Evolutionary conservation across 2,113 vertebrate genomes (phyloP).

Genomic region (Dermatemys mawii): DNA sequence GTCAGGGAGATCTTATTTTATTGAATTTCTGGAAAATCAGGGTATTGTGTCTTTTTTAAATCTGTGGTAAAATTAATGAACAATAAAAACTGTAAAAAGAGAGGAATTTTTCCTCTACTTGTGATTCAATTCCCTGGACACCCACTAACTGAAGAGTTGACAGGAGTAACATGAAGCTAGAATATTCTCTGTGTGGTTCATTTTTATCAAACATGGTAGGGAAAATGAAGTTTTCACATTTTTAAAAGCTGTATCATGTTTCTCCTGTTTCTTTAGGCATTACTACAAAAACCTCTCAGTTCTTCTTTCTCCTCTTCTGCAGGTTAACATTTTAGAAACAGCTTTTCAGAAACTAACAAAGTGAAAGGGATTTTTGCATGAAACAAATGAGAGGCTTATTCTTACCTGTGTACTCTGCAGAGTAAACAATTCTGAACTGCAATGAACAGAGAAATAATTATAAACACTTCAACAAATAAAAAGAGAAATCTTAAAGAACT

Average conservation of each 20-base stretch:
- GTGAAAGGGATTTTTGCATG: conserved; percentile 11
- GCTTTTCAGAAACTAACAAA: conserved; percentile 34
- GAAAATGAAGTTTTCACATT: conserved; percentile 72
- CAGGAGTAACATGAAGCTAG: conserved; percentile 68
- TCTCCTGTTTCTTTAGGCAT: conserved; percentile 57
- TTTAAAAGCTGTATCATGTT: conserved; percentile 63
- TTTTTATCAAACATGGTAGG: conserved; percentile 68
- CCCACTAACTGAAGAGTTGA: conserved; percentile 67
- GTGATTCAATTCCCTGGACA: conserved; percentile 65
- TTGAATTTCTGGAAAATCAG: conserved; percentile 21
- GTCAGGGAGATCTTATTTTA: conserved; percentile 23
- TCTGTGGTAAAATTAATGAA: conserved; percentile 34
- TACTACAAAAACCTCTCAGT: conserved; percentile 45
- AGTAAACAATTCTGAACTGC: conserved; percentile 12
- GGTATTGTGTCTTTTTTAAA: neutral
- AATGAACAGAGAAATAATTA: conserved; percentile 38
- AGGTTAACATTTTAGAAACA: conserved; percentile 33
- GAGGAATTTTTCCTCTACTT: conserved; percentile 38
- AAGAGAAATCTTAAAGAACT: conserved; percentile 21
- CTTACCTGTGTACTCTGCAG: conserved; percentile 5
- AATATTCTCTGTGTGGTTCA: conserved; percentile 51
- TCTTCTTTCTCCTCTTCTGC: conserved; percentile 19
- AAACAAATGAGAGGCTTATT: conserved; percentile 27
- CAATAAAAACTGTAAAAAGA: conserved; percentile 33
- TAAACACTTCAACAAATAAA: conserved; percentile 38